Evolutionary conservation across 2,797 vertebrate species (phyloP).

Genomic region (Squalus acanthias): DNA sequence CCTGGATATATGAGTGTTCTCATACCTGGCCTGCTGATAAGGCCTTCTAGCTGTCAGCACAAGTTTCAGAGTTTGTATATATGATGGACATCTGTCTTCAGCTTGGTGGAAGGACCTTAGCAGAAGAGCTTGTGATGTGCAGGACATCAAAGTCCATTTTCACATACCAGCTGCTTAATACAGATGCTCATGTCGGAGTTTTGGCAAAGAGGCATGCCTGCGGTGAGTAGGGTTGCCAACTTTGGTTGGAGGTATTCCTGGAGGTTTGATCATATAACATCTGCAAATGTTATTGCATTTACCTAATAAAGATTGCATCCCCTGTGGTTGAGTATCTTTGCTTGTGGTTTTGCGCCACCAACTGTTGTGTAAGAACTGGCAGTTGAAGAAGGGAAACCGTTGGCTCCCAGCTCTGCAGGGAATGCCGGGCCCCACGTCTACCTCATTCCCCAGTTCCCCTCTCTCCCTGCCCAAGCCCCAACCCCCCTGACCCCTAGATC

Average conservation of each 20-base stretch:
- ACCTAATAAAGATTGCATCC: not conserved
- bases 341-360: not conserved
- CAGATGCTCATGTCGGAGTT: not conserved
- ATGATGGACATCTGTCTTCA: not conserved
- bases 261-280: not conserved
- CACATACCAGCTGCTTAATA: not conserved
- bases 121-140: not conserved
- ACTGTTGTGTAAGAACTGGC: not conserved
- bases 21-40: not conserved
- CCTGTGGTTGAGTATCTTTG: not conserved
- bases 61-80: not conserved
- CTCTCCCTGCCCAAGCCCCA: not conserved
- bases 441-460: not conserved
- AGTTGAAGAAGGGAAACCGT: not conserved
- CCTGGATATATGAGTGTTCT: not conserved
- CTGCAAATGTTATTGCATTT: slow-evolving; percentile 3
- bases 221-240: not conserved
- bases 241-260: not conserved
- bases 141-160: not conserved
- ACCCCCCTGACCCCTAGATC: too few species aligned
- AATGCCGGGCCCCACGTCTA: not conserved
- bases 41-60: not conserved
- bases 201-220: not conserved
- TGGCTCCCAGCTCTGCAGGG: not conserved
- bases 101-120: not conserved